Evolutionary conservation across 1,140 invertebrate species (phyloP), one percentile per base, ranked within the genome.

Genomic region (Nixonia krombeini): DNA sequence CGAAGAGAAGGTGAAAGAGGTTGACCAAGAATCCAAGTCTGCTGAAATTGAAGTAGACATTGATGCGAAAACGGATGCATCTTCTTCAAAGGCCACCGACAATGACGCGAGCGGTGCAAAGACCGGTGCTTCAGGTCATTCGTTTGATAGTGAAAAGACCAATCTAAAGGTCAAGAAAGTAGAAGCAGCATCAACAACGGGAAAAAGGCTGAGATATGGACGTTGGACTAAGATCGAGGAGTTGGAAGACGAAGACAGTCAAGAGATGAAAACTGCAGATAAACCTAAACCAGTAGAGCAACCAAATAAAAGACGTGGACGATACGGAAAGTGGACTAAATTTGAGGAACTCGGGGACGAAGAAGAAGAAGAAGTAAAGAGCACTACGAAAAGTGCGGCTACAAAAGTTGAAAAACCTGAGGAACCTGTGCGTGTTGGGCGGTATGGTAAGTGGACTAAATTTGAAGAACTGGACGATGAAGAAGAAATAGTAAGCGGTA

Each of bases 171-270:
- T 6, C 2, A 31, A 31, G 29, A 31, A 9, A 8, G 9, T 31
- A 2, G 9, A 31, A 31, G 29, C 2, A 2, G 2, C 8, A 31
- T 2, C 2, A 12, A 12, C 29, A 2, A 12, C 9, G 15, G 42
- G 6, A 28, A 61, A 61, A 18, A 55, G 28, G 4, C 10, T 58
- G 1, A 38, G 55, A 15, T 63, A 71, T 28, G 66, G 50, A 8
- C 49, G 49, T 4, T 73, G 63, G 50, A 71, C 65, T 2, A 73
- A 73, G 15, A 44, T 70, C 7, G 70, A 75, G 1, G 59, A 64
- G 26, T 61, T 72, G 21, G 49, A 37, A 38, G 57, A 58, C 1
- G 61, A 74, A 16, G 58, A 63, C 31, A 26, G 40, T 6, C 9
- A 74, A 42, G 38, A 65, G 21, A 9, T 15, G 12, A 40, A 33